Conservation (phyloP, 2,797 vertebrate species). For the Acanthis flammea region DNA sequence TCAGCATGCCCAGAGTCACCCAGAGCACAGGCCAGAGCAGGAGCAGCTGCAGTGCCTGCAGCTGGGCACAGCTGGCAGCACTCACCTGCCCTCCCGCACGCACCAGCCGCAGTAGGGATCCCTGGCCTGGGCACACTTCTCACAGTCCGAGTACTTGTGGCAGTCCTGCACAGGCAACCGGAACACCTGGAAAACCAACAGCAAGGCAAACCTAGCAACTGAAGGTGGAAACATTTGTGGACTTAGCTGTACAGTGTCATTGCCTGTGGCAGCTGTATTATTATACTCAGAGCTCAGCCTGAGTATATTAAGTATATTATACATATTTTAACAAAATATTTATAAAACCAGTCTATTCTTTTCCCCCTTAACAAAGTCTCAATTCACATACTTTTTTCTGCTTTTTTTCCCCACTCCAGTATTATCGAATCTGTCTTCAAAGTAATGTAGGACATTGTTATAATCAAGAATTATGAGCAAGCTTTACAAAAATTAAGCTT, state of each 20-base stretch:
- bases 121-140: slow-evolving; percentile 81
- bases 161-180: slow-evolving; percentile 91
- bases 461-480: not conserved
- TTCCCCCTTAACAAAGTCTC: not conserved
- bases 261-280: not conserved
- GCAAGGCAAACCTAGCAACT: not conserved
- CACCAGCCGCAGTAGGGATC: slow-evolving; percentile 99
- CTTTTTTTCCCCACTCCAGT: not conserved
- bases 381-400: not conserved
- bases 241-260: fast-evolving
- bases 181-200: slow-evolving; percentile 79
- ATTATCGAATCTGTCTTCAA: not conserved
- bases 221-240: not conserved
- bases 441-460: not conserved
- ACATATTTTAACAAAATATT: not conserved
- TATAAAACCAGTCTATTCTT: not conserved
- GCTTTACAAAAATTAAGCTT: not conserved
- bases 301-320: not conserved
- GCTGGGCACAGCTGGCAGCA: fast-evolving
- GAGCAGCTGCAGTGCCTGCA: not conserved
- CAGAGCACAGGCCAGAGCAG: fast-evolving
- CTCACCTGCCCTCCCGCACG: slow-evolving; percentile 90
- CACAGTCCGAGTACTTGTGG: slow-evolving; percentile 79
- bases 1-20: fast-evolving
- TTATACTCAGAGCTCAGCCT: not conserved